Evolutionary conservation across 2,888 invertebrate genomes (phyloP).

Genomic region (Cerastis leucographa): DNA sequence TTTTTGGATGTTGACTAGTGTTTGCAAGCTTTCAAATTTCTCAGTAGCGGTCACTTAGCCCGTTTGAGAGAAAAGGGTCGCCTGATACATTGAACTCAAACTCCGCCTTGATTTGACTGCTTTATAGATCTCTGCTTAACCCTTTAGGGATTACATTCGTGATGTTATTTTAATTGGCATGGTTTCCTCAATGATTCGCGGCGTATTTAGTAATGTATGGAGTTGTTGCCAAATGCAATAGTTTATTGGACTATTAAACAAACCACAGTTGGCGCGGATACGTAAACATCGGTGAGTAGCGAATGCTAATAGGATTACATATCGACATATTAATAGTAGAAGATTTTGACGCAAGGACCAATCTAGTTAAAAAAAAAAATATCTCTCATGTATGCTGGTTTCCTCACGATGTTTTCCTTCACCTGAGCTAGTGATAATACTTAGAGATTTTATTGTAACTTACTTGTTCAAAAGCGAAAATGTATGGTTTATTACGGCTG

Average conservation of each 20-base stretch:
- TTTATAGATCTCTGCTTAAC: neutral
- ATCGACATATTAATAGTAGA: slow-evolving; percentile 6
- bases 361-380: neutral
- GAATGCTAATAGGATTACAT: slow-evolving; percentile 21
- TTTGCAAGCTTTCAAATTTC: too few species aligned
- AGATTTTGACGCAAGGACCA: neutral
- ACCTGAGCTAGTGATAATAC: too few species aligned
- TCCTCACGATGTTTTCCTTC: too few species aligned
- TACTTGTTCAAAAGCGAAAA: too few species aligned
- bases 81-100: too few species aligned
- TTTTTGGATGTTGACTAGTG: too few species aligned
- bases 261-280: slow-evolving; percentile 51
- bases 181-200: slow-evolving; percentile 43
- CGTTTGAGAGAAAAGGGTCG: too few species aligned
- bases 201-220: slow-evolving; percentile 10
- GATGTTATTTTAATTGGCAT: slow-evolving; percentile 11
- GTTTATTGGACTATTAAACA: slow-evolving; percentile 47
- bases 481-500: too few species aligned
- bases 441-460: too few species aligned
- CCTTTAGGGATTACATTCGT: neutral
- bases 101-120: neutral
- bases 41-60: too few species aligned
- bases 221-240: slow-evolving; percentile 46
- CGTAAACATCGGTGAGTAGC: slow-evolving; percentile 39
- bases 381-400: too few species aligned